Conservation (phyloP, 2,113 vertebrate genomes). For the Chiloscyllium plagiosum region DNA sequence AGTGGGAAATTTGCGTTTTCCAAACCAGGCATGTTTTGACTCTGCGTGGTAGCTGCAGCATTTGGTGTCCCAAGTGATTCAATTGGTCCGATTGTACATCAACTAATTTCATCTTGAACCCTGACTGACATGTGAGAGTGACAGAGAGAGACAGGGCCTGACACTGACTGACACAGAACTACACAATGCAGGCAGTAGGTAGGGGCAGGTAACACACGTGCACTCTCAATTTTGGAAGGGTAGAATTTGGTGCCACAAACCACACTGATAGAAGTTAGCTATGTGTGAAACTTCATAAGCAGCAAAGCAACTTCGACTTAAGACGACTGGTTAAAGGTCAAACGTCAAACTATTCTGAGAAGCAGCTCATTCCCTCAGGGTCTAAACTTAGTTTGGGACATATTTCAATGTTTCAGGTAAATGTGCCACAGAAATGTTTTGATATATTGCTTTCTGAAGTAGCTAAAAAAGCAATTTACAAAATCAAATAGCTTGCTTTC, state of each 20-base stretch:
- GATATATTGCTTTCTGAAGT: not conserved
- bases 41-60: not conserved
- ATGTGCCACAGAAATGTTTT: not conserved
- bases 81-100: not conserved
- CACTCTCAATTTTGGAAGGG: not conserved
- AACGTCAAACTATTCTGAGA: not conserved
- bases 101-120: not conserved
- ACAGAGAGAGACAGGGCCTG: conserved; percentile 24
- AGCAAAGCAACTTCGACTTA: not conserved
- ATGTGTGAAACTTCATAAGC: not conserved
- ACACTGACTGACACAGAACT: conserved; percentile 37
- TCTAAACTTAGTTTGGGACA: not conserved
- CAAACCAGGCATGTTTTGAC: not conserved
- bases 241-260: not conserved
- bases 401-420: not conserved
- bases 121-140: conserved; percentile 30
- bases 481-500: not conserved
- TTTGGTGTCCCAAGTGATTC: conserved; percentile 36
- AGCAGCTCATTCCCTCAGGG: not conserved
- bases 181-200: not conserved
- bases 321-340: not conserved
- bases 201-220: not conserved
- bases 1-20: not conserved
- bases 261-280: not conserved
- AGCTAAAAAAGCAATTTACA: not conserved